Percentiles rank a stretch among this genome's conserved stretches.
Evolutionary conservation across 2,888 invertebrate genomes (phyloP).

Genomic region (Cryptocephalus primarius): DNA sequence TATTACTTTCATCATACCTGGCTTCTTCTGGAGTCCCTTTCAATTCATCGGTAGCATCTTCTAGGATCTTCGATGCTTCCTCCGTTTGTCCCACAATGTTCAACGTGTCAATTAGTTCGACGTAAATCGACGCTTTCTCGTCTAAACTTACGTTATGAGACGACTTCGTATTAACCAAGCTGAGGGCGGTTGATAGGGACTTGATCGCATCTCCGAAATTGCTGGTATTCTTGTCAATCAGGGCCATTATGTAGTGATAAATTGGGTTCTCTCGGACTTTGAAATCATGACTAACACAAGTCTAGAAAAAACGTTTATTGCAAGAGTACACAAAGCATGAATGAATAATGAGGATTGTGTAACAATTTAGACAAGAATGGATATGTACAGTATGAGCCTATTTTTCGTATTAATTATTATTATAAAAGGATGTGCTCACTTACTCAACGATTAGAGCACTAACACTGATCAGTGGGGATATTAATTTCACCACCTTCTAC

Average conservation of each 20-base stretch:
- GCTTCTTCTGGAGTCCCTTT: conserved; percentile 77
- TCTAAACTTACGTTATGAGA: conserved; percentile 44
- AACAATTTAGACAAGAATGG: too few species aligned
- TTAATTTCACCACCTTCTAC: too few species aligned
- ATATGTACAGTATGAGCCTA: too few species aligned
- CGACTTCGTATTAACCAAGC: conserved; percentile 46
- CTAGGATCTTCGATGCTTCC: conserved; percentile 73
- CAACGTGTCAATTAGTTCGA: conserved; percentile 76
- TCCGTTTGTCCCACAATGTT: conserved; percentile 56
- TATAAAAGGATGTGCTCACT: too few species aligned
- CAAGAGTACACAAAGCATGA: not conserved
- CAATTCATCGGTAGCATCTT: conserved; percentile 60
- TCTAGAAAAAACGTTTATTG: not conserved
- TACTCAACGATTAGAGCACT: too few species aligned
- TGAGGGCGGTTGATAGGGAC: conserved; percentile 65
- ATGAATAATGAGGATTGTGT: too few species aligned
- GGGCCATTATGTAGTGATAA: conserved; percentile 78
- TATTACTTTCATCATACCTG: conserved; percentile 37
- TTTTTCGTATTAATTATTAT: too few species aligned
- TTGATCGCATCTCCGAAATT: conserved; percentile 61
- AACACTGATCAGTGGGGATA: too few species aligned
- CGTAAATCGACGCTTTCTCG: conserved; percentile 77
- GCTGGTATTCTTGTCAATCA: conserved; percentile 66
- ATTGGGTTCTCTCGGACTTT: conserved; percentile 83
- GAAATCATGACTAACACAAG: conserved; percentile 82